Percentiles rank a stretch among this genome's conserved stretches.
These are phyloP conservation scores for Nothocercus julius DNA, from an alignment of 2,113 vertebrate species.

Conservation along the genomic window DNA sequence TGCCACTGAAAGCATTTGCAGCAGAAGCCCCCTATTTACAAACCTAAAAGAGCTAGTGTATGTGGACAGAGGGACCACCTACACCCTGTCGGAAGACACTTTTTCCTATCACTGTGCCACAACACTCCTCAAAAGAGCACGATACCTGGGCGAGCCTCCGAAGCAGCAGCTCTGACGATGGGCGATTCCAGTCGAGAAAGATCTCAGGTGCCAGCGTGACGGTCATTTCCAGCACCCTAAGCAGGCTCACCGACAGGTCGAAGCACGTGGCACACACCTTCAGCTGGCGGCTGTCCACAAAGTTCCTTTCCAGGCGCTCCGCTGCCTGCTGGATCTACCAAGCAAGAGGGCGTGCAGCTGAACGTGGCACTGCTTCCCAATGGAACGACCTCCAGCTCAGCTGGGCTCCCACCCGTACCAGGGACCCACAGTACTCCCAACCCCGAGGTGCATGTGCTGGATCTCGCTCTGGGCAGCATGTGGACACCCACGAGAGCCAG, in stretches of 20 bases:
- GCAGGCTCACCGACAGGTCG: conserved; percentile 95
- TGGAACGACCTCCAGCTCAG: neutral
- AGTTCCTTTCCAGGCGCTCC: conserved; percentile 95
- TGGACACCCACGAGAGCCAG: fast-evolving
- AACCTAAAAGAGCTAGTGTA: neutral
- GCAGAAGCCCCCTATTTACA: neutral
- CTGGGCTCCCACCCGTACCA: fast-evolving
- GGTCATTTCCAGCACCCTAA: conserved; percentile 97
- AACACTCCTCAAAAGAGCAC: fast-evolving
- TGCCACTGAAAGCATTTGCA: neutral
- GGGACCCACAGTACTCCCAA: neutral
- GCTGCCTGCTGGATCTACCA: conserved; percentile 97
- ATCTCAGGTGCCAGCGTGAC: conserved; percentile 93
- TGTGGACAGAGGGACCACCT: neutral
- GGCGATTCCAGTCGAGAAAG: conserved; percentile 92
- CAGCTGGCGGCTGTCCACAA: conserved; percentile 96
- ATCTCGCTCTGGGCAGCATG: fast-evolving
- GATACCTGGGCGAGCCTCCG: conserved; percentile 93
- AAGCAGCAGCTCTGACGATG: conserved; percentile 93
- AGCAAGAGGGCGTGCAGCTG: neutral
- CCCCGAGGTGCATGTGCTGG: neutral
- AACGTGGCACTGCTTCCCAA: neutral
- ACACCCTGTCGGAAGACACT: neutral
- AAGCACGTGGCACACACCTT: conserved; percentile 99
- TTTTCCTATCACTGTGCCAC: neutral